These are phyloP conservation scores for Globodera ellingtonae DNA, from an alignment of 1,140 invertebrate genomes.

Conservation along the genomic window DNA sequence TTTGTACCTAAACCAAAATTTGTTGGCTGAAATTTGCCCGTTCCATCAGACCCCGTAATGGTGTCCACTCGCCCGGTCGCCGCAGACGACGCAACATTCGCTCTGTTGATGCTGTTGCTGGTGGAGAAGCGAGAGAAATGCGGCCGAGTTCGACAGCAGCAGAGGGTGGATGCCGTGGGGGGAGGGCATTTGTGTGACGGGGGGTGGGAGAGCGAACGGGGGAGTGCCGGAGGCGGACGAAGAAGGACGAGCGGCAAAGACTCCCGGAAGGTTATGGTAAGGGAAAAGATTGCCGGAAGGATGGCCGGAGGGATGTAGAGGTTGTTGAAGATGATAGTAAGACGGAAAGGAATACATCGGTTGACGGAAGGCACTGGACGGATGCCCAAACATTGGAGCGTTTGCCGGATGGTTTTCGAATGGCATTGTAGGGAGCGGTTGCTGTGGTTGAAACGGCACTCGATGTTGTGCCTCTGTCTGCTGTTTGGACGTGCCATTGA, in stretches of 20 bases:
- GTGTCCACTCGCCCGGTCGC: constrained; percentile 31
- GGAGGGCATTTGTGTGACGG: neutral
- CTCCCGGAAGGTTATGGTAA: neutral
- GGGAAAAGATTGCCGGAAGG: neutral
- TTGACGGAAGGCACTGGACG: neutral
- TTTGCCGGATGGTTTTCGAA: neutral
- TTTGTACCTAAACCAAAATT: constrained; percentile 12
- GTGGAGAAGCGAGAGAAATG: constrained; percentile 14
- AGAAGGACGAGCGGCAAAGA: neutral
- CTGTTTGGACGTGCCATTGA: neutral
- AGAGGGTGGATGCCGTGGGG: constrained; percentile 14
- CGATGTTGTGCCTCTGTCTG: neutral
- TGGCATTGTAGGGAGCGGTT: too few species aligned
- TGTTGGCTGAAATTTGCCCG: neutral
- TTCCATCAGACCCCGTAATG: constrained; percentile 19
- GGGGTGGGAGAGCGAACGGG: neutral
- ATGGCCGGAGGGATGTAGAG: neutral
- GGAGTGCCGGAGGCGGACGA: neutral
- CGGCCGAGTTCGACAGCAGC: constrained; percentile 5
- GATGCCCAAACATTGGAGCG: neutral
- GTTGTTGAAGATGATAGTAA: too few species aligned
- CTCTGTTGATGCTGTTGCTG: constrained; percentile 25
- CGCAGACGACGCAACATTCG: constrained; percentile 35
- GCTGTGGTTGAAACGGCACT: neutral
- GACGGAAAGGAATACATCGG: neutral